Evolutionary conservation across 2,797 vertebrate genomes (phyloP).

Genomic region (Pangasius macronema): DNA sequence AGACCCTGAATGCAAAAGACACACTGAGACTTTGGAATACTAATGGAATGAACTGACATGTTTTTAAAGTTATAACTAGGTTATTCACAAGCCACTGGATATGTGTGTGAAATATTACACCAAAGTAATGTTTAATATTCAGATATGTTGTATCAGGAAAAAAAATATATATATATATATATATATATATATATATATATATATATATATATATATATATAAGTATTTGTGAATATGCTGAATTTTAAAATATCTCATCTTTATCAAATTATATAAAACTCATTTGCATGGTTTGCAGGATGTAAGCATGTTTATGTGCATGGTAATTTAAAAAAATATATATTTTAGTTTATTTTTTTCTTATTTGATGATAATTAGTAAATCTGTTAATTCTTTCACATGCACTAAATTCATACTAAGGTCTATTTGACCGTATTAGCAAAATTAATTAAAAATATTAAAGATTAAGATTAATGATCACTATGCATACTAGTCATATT

Average conservation of each 20-base stretch:
- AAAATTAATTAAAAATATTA: not conserved
- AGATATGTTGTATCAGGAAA: not conserved
- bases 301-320: not conserved
- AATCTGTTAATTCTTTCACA: not conserved
- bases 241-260: not conserved
- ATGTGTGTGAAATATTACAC: not conserved
- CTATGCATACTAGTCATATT: not conserved
- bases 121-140: not conserved
- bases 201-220: too few species aligned
- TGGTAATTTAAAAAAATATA: not conserved
- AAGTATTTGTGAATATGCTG: not conserved
- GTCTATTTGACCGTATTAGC: not conserved
- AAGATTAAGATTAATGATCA: not conserved
- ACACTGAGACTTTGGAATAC: not conserved
- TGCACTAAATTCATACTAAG: not conserved
- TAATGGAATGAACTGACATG: not conserved
- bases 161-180: too few species aligned
- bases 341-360: not conserved
- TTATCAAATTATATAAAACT: not conserved
- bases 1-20: conserved; percentile 46
- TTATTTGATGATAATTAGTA: not conserved
- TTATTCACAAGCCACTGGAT: not conserved
- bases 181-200: too few species aligned
- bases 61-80: not conserved
- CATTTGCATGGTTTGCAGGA: not conserved